Percentiles rank a stretch among this genome's conserved stretches.
These are phyloP conservation scores for Crenuchus spilurus DNA, from an alignment of 2,797 vertebrate genomes.

Conservation along the genomic window DNA sequence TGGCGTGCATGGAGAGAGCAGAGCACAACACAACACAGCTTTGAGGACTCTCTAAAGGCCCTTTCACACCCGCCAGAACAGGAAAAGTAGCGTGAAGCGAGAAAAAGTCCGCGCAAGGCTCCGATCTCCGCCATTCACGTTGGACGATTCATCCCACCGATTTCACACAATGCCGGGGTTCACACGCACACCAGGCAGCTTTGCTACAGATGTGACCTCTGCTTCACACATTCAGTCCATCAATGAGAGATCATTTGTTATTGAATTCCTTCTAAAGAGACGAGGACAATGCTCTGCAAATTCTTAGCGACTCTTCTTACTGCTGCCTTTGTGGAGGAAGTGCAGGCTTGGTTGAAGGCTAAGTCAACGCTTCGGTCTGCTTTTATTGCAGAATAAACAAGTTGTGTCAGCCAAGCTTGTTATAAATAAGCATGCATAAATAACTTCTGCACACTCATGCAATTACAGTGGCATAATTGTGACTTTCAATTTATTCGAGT, in stretches of 20 bases:
- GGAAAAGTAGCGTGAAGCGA: conserved; percentile 45
- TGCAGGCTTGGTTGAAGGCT: not conserved
- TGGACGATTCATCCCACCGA: conserved; percentile 34
- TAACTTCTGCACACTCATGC: not conserved
- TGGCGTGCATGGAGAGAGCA: conserved; percentile 70
- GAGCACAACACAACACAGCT: conserved; percentile 69
- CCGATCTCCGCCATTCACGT: conserved; percentile 16
- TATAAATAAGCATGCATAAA: not conserved
- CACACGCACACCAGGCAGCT: conserved; percentile 30
- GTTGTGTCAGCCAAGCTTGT: conserved; percentile 10
- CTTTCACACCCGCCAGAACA: conserved; percentile 52
- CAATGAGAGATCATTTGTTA: conserved; percentile 39
- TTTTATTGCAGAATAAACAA: conserved; percentile 27
- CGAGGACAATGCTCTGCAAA: not conserved
- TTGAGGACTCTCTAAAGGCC: conserved; percentile 71
- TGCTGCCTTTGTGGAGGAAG: conserved; percentile 25
- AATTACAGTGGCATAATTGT: not conserved
- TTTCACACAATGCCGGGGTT: conserved; percentile 35
- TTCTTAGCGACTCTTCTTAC: not conserved
- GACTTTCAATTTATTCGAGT: not conserved
- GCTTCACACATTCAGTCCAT: conserved; percentile 27
- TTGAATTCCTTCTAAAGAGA: conserved; percentile 22
- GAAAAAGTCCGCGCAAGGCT: conserved; percentile 2
- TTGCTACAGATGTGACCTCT: conserved; percentile 40
- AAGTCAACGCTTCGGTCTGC: conserved; percentile 18